These are phyloP conservation scores for Doris montereyensis DNA, from an alignment of 2,888 invertebrate species.

Conservation along the genomic window DNA sequence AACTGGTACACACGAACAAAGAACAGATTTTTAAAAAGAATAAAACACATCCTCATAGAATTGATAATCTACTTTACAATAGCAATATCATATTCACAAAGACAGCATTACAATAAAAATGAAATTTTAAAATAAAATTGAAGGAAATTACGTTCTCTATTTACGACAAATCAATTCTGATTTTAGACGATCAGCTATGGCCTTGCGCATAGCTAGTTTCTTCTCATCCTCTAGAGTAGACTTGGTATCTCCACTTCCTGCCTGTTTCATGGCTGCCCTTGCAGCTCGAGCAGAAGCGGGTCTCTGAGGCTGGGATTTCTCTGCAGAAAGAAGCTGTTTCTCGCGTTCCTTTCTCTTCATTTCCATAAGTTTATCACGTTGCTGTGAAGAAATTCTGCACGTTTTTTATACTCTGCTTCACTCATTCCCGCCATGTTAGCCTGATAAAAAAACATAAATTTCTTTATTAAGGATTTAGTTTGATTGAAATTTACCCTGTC, in stretches of 20 bases:
- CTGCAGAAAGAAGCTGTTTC: slow-evolving; percentile 80
- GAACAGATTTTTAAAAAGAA: no score
- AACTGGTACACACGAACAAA: no score
- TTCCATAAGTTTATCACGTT: slow-evolving; percentile 91
- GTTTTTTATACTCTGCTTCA: slow-evolving; percentile 65
- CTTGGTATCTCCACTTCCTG: slow-evolving; percentile 38
- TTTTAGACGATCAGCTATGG: slow-evolving; percentile 87
- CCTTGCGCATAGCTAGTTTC: slow-evolving; percentile 85
- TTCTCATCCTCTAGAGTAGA: slow-evolving; percentile 71
- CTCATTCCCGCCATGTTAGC: slow-evolving; percentile 64
- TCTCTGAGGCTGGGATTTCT: slow-evolving; percentile 74
- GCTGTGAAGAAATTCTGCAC: slow-evolving; percentile 90
- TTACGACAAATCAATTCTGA: slow-evolving; percentile 91
- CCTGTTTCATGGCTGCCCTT: slow-evolving; percentile 76
- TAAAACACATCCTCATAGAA: no score
- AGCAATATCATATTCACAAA: no score
- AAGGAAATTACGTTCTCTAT: no score
- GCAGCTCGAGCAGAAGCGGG: slow-evolving; percentile 86
- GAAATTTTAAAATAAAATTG: no score
- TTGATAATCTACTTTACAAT: no score
- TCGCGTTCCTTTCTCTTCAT: slow-evolving; percentile 91
- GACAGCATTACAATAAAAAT: no score
- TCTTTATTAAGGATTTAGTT: no score
- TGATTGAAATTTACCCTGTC: no score
- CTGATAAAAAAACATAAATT: slow-evolving; percentile 49